These are phyloP conservation scores for Agonum fuliginosum DNA, from an alignment of 2,888 invertebrate genomes.

Conservation along the genomic window DNA sequence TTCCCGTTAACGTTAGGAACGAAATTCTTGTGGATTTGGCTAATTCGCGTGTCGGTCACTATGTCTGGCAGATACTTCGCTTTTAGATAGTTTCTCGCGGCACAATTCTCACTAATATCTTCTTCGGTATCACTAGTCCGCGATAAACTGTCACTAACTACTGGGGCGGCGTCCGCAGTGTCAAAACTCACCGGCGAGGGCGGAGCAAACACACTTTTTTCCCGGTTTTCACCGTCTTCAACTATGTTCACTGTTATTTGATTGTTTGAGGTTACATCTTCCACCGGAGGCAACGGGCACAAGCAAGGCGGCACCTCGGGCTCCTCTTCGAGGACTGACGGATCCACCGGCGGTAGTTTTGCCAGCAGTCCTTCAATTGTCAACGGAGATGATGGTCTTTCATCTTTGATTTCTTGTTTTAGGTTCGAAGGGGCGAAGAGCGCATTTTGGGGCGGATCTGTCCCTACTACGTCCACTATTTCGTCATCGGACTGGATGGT, in stretches of 20 bases:
- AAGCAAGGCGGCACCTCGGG: conserved; percentile 66
- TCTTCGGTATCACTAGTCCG: conserved; percentile 61
- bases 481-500: conserved; percentile 61
- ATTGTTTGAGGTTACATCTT: conserved; percentile 17
- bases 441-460: conserved; percentile 61
- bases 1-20: conserved; percentile 70
- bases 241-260: conserved; percentile 40
- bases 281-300: conserved; percentile 64
- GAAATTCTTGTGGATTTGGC: conserved; percentile 71
- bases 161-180: neutral
- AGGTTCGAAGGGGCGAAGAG: neutral
- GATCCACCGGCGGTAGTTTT: conserved; percentile 81
- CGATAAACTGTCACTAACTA: neutral
- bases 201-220: neutral
- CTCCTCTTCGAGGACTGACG: conserved; percentile 64
- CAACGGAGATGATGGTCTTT: conserved; percentile 66
- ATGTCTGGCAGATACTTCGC: conserved; percentile 75
- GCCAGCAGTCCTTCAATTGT: conserved; percentile 79
- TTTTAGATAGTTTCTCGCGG: conserved; percentile 73
- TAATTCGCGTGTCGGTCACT: conserved; percentile 73
- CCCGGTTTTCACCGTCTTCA: neutral
- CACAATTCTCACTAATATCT: conserved; percentile 71
- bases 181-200: neutral
- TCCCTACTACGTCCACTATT: conserved; percentile 65
- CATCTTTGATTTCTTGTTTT: neutral